Evolutionary conservation across 2,888 invertebrate species (phyloP).

Genomic region (Lapara coniferarum): DNA sequence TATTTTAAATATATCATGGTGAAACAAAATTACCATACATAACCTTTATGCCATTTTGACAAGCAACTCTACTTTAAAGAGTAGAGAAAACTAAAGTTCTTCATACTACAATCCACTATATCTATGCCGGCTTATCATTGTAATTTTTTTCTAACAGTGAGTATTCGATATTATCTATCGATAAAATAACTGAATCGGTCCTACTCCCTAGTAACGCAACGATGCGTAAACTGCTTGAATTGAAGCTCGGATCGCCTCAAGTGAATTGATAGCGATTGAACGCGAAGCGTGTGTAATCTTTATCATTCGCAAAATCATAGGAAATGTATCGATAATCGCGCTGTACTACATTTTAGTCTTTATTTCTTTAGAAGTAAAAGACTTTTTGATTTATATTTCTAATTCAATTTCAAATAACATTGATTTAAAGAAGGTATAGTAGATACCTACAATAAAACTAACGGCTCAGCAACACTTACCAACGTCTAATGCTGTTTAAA

Average conservation of each 20-base stretch:
- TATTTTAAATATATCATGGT: too few relatives aligned
- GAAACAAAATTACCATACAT: too few relatives aligned
- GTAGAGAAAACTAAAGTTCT: too few relatives aligned
- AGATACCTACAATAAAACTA: background rate
- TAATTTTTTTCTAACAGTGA: background rate
- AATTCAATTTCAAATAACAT: too few relatives aligned
- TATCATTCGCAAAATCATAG: background rate
- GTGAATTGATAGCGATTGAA: conserved; percentile 22
- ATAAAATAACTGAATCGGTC: conserved; percentile 2
- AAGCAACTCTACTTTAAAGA: too few relatives aligned
- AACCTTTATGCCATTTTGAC: too few relatives aligned
- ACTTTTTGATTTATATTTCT: too few relatives aligned
- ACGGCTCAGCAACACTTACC: background rate
- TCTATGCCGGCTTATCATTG: background rate
- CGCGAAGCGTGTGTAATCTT: conserved; percentile 6
- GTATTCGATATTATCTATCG: conserved; percentile 29
- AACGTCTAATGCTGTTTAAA: background rate
- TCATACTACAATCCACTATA: background rate
- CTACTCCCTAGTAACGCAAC: conserved; percentile 43
- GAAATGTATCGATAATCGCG: background rate
- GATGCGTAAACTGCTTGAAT: conserved; percentile 52
- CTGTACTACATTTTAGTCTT: background rate
- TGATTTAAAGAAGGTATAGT: too few relatives aligned
- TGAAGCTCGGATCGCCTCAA: conserved; percentile 47
- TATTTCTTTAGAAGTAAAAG: too few relatives aligned